Evolutionary conservation across 2,888 invertebrate genomes (phyloP).

Genomic region (Pomacea canaliculata): DNA sequence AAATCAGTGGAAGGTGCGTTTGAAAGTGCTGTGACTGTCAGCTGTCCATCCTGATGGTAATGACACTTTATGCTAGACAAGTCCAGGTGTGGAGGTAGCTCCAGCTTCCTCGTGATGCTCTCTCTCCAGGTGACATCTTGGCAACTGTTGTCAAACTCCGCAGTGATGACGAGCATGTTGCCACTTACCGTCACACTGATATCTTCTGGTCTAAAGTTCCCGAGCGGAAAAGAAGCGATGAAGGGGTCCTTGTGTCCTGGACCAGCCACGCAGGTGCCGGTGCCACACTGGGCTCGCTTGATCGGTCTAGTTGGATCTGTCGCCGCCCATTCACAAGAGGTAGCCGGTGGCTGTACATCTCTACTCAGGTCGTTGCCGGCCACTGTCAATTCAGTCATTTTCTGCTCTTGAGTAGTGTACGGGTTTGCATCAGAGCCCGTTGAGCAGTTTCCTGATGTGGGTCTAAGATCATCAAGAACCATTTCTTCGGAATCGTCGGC

Average conservation of each 20-base stretch:
- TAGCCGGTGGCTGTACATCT: no score
- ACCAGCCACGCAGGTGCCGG: background rate
- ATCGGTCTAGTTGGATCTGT: background rate
- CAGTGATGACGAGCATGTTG: background rate
- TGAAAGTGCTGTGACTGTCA: background rate
- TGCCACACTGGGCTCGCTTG: background rate
- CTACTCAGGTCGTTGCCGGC: no score
- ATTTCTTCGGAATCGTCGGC: no score
- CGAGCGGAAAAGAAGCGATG: background rate
- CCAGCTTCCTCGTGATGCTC: background rate
- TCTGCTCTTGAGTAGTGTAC: no score
- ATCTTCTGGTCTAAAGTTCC: background rate
- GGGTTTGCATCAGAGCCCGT: no score
- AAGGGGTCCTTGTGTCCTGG: background rate
- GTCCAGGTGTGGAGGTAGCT: constrained; percentile 11
- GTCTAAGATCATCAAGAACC: no score
- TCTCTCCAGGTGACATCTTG: background rate
- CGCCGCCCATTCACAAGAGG: no score
- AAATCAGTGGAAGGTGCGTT: background rate
- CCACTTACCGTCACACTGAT: background rate
- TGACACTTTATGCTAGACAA: constrained; percentile 3
- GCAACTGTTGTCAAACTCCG: background rate
- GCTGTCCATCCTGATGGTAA: constrained; percentile 1
- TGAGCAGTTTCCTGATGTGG: no score
- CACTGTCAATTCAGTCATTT: no score